Evolutionary conservation across 2,888 invertebrate species (phyloP), one percentile per base, ranked within the genome.

Genomic region (Ischnura elegans): DNA sequence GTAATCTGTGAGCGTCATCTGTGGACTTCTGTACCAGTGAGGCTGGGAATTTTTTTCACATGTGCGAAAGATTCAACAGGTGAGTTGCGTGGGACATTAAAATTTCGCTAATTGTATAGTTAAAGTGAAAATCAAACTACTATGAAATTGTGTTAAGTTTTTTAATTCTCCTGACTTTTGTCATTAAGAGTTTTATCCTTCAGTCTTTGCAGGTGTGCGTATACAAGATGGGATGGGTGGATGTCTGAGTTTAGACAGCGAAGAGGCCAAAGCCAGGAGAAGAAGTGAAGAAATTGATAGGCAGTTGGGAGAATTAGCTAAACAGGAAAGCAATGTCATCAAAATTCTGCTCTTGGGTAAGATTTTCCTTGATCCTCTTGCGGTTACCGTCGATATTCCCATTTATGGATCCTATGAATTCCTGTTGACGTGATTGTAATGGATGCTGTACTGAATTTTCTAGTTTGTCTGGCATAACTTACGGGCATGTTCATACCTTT

Each of bases 211-310:
- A 90, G 90, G 90, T 90, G 43, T 61, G 55, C 66, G 55, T 90
- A 66, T 90, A 45, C 90, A 90, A 90, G 61, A 90, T 90, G 90
- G 90, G 90, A 97, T 97, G 97, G 97, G 97, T 95, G 96, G 97
- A 95, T 97, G 97, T 95, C 96, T 97, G 95, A 97, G 97, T 95
- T 95, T 97, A 95, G 97, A 97, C 96, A 96, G 97, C 95, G 97
- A 97, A 95, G 97, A 96, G 95, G 96, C 96, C 90, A 96, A 96
- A 95, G 97, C 97, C 94, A 96, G 97, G 94, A 96, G 97, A 94
- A 96, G 97, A 85, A 97, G 97, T 95, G 97, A 97, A 94, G 97
- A 97, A 95, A 97, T 97, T 94, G 97, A 97, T 95, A 96, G 96
- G 94, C 97, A 97, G 95, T 95, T 97, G 86, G 96, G 96, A 93